Evolutionary conservation across 1,140 invertebrate genomes (phyloP), one percentile per base, ranked within the genome.

Genomic region (Wasmannia auropunctata): DNA sequence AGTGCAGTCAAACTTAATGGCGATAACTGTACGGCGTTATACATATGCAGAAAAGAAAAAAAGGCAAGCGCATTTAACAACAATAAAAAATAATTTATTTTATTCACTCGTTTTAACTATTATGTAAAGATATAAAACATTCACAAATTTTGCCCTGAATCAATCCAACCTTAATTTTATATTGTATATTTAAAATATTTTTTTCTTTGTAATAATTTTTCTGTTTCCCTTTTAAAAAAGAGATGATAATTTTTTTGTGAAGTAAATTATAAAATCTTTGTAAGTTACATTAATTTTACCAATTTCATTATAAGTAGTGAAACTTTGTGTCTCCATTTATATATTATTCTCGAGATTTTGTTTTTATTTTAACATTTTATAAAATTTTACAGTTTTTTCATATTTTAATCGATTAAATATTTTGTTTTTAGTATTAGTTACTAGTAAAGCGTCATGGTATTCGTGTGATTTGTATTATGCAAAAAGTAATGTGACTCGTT

Each of bases 401-500:
- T 25, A 28, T 16, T 60, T 16, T 60, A 60, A 28, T 60, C 16
- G 11, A 14, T 16, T 2, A 28, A 70, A 81, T 40, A 80, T 56
- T 40, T 80, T 40, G 25, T 43, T 2, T 80, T 34, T 34, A 1
- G 0, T 40, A n/a, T n/a, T n/a, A n/a, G n/a, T 16, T 4, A 25
- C 5, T 10, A 0, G 4, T 31, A 16, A 5, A 79, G 3, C n/a
- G n/a, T 31, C 31, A 6, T 6, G 14, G 46, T 37, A n/a, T 16
- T 76, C 22, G 43, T 25, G 43, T 84, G 72, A 63, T 86, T 51
- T 34, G 49, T 58, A n/a, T n/a, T n/a, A n/a, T 49, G 2, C 10
- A n/a, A 56, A 10, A 58, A 86, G 51, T 77, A 76, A 85, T 81
- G 43, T 60, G 43, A 58, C 28, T 87, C 28, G 88, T 85, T 90